A percentile compares a stretch with the other conserved stretches of the same genome.
Conservation (phyloP, 2,888 invertebrate genomes). For the Stramonita haemastoma region DNA sequence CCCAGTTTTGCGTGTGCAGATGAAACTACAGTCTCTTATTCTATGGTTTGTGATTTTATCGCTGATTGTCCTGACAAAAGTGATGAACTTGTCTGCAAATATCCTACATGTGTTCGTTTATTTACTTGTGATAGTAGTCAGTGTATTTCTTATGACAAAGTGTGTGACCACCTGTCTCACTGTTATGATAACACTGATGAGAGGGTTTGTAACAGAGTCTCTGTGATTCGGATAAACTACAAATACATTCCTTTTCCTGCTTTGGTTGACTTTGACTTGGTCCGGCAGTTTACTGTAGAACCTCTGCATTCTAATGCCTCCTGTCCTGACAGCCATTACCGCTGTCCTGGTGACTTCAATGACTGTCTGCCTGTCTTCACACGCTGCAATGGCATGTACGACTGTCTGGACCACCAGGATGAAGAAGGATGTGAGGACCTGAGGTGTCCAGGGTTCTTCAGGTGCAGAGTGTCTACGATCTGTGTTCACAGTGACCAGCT, state of each 20-base stretch:
- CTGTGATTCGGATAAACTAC: no score
- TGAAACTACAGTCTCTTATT: not conserved
- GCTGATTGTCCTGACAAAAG: not conserved
- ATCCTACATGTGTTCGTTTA: no score
- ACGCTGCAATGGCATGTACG: not conserved
- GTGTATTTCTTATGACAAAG: not conserved
- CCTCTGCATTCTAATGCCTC: not conserved
- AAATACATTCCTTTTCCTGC: not conserved
- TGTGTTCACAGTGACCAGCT: not conserved
- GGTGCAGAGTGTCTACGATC: not conserved
- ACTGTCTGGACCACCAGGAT: not conserved
- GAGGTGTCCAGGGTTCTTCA: not conserved
- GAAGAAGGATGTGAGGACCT: not conserved
- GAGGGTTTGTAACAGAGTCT: not conserved
- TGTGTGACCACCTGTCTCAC: not conserved
- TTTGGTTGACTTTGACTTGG: not conserved
- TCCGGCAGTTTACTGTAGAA: not conserved
- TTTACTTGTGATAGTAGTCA: no score
- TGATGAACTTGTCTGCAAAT: no score
- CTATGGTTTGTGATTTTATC: not conserved
- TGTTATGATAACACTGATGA: not conserved
- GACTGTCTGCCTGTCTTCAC: not conserved
- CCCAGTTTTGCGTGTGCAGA: not conserved
- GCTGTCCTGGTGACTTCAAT: not conserved
- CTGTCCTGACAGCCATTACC: not conserved